These are phyloP conservation scores for Parauchenoglanis punctatus DNA, from an alignment of 2,797 vertebrate genomes.

Conservation along the genomic window DNA sequence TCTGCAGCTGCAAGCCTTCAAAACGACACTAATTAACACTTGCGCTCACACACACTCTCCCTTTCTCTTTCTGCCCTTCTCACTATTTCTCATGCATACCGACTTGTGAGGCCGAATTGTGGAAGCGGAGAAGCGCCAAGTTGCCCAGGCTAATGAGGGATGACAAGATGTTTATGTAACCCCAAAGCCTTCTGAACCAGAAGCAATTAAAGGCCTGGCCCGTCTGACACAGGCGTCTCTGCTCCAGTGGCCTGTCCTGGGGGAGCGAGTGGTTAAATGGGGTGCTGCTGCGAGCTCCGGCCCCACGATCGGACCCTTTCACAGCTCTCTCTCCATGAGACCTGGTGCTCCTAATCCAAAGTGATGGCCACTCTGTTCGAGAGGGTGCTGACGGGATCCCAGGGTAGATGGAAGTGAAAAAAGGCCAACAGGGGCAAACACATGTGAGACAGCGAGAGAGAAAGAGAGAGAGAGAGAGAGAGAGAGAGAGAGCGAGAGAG, in stretches of 20 bases:
- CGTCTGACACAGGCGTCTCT: conserved; percentile 67
- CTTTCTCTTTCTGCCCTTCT: conserved; percentile 39
- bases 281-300: conserved; percentile 62
- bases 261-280: conserved; percentile 49
- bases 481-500: not conserved
- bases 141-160: conserved; percentile 72
- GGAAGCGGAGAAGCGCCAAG: conserved; percentile 40
- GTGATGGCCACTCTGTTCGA: conserved; percentile 73
- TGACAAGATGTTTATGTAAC: conserved; percentile 84
- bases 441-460: not conserved
- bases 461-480: too few species aligned
- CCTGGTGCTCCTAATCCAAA: conserved; percentile 71
- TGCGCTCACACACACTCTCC: conserved; percentile 8
- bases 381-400: conserved; percentile 64
- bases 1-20: conserved; percentile 37
- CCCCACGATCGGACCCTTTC: conserved; percentile 70
- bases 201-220: conserved; percentile 76
- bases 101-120: conserved; percentile 39
- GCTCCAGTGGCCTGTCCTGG: conserved; percentile 62
- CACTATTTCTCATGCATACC: conserved; percentile 53
- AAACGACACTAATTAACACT: conserved; percentile 58
- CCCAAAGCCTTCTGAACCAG: conserved; percentile 76
- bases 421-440: conserved; percentile 60
- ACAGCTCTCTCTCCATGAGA: conserved; percentile 72
- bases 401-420: conserved; percentile 50